Evolutionary conservation across 2,888 invertebrate species (phyloP).

Genomic region (Bruchidius siliquastri): DNA sequence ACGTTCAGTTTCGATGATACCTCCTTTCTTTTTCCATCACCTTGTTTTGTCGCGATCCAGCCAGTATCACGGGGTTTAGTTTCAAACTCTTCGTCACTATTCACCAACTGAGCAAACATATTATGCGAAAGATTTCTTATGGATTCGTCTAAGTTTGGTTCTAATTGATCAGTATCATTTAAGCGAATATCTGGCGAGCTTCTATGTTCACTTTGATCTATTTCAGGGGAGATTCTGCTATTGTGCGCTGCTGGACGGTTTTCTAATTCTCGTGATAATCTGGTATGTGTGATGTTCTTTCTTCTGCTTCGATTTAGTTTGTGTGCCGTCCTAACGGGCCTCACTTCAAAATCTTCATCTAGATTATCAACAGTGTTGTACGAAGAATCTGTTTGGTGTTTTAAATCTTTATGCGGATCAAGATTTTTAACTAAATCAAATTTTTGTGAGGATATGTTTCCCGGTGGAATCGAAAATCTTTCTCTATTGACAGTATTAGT

Average conservation of each 20-base stretch:
- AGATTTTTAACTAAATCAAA: not conserved
- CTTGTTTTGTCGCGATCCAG: not conserved
- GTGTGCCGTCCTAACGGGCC: too few species aligned
- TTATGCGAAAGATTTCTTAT: slow-evolving; percentile 5
- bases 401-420: not conserved
- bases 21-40: not conserved
- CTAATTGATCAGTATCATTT: not conserved
- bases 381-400: not conserved
- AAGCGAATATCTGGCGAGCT: not conserved
- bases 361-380: not conserved
- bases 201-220: not conserved
- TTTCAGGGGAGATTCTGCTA: not conserved
- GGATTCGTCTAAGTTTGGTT: slow-evolving; percentile 6
- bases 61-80: slow-evolving; percentile 8
- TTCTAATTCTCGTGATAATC: not conserved
- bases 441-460: too few species aligned
- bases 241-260: not conserved
- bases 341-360: not conserved
- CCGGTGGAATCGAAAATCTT: not conserved
- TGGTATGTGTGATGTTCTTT: not conserved
- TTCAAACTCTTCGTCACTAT: slow-evolving; percentile 33
- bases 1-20: not conserved
- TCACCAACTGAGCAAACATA: not conserved
- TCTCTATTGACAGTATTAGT: not conserved
- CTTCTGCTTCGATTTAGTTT: not conserved